Evolutionary conservation across 2,113 vertebrate genomes (phyloP).

Genomic region (Petroica traversi): DNA sequence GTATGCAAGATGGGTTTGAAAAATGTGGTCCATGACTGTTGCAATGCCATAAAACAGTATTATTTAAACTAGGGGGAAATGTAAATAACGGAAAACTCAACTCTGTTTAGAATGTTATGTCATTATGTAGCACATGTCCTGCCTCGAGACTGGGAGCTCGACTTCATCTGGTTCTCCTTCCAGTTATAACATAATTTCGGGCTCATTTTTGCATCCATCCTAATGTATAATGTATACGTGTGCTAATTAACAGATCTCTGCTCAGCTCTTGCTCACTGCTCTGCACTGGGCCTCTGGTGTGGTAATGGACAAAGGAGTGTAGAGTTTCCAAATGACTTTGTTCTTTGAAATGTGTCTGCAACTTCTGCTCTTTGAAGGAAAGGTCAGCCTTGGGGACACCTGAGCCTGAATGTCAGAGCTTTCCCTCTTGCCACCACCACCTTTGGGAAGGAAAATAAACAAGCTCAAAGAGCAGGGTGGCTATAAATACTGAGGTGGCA

Average conservation of each 20-base stretch:
- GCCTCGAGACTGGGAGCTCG: fast-evolving
- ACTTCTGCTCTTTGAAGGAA: background rate
- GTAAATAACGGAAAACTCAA: background rate
- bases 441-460: slow-evolving; percentile 30
- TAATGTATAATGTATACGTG: fast-evolving
- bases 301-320: background rate
- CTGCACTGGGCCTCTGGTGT: background rate
- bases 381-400: background rate
- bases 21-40: fast-evolving
- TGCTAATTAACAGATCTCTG: background rate
- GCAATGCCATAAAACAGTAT: background rate
- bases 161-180: background rate
- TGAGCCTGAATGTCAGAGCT: slow-evolving; percentile 46
- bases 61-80: background rate
- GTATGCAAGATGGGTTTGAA: background rate
- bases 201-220: background rate
- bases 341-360: background rate
- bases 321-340: background rate
- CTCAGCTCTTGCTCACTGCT: background rate
- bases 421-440: background rate
- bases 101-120: background rate
- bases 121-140: background rate
- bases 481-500: slow-evolving; percentile 56
- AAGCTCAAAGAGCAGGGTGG: background rate
- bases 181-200: background rate